phyloP scores from a whole-genome alignment of 2,888 invertebrate species.

The Rotaria socialis region DNA sequence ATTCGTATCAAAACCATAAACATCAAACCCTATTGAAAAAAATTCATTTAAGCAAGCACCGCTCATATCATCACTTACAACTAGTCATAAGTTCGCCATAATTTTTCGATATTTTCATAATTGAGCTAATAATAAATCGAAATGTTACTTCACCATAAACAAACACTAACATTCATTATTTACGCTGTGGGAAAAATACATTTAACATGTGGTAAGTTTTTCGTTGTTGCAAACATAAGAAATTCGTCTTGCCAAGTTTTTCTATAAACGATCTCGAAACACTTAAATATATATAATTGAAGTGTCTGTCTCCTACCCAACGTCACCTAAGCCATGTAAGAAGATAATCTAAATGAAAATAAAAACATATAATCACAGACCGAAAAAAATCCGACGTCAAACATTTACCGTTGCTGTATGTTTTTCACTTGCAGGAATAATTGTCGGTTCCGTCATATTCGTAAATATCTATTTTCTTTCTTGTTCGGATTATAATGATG shows the following conservation, averaged over 20 bases:
- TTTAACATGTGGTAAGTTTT: slow-evolving; percentile 39
- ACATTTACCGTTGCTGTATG: slow-evolving; percentile 45
- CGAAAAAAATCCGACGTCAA: neutral
- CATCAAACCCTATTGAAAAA: slow-evolving; percentile 41
- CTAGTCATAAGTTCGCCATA: slow-evolving; percentile 42
- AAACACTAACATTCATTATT: neutral
- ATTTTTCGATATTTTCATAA: slow-evolving; percentile 45
- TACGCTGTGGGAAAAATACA: slow-evolving; percentile 45
- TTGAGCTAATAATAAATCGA: neutral
- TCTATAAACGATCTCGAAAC: neutral
- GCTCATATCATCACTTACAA: neutral
- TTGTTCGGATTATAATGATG: no score
- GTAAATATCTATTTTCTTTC: no score
- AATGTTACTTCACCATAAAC: neutral
- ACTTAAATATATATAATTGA: neutral
- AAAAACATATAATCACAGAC: no score
- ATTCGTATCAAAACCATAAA: slow-evolving; percentile 42
- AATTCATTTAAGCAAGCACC: neutral
- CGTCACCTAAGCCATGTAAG: slow-evolving; percentile 46
- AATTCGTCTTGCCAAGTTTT: slow-evolving; percentile 33
- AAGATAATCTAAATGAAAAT: slow-evolving; percentile 40
- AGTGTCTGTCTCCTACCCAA: neutral
- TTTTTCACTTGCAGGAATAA: slow-evolving; percentile 39
- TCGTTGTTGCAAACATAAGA: slow-evolving; percentile 24
- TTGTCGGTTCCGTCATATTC: neutral